A percentile compares a stretch with the other conserved stretches of the same genome.
phyloP scores from a whole-genome alignment of 2,797 vertebrate species.

The Pagetopsis macropterus region DNA sequence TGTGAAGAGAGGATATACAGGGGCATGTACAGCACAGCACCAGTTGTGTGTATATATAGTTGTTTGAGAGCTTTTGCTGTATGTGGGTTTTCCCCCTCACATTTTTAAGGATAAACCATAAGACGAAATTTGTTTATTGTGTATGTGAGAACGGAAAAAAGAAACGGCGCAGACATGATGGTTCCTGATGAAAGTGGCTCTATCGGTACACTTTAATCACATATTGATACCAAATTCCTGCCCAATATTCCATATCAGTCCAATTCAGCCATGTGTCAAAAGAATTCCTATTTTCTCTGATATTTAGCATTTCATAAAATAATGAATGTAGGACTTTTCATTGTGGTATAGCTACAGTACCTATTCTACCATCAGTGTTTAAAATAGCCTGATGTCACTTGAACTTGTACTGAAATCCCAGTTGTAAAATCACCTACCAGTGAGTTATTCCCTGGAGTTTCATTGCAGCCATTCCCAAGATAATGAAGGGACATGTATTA shows the following conservation, averaged over 20 bases:
- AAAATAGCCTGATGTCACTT: conserved; percentile 10
- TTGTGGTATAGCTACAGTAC: neutral
- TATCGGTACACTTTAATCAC: conserved; percentile 24
- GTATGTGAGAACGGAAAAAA: neutral
- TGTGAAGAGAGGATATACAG: conserved; percentile 10
- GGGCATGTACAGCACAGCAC: neutral
- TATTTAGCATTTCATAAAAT: too few species aligned
- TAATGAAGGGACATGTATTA: conserved; percentile 49
- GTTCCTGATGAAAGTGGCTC: neutral
- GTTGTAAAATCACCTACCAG: conserved; percentile 30
- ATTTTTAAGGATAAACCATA: neutral
- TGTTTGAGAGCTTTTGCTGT: neutral
- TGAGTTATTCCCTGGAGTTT: conserved; percentile 42
- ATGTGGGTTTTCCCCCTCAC: neutral
- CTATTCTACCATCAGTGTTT: neutral
- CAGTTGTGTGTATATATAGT: neutral
- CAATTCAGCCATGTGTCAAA: neutral
- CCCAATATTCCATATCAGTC: neutral
- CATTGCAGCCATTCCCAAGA: conserved; percentile 30
- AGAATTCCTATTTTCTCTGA: neutral
- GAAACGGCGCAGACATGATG: neutral
- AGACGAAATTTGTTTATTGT: neutral
- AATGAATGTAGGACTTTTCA: too few species aligned
- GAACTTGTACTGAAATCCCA: conserved; percentile 15
- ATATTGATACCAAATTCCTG: conserved; percentile 13